Evolutionary conservation across 2,797 vertebrate genomes (phyloP).

Genomic region (Anomalospiza imberbis): DNA sequence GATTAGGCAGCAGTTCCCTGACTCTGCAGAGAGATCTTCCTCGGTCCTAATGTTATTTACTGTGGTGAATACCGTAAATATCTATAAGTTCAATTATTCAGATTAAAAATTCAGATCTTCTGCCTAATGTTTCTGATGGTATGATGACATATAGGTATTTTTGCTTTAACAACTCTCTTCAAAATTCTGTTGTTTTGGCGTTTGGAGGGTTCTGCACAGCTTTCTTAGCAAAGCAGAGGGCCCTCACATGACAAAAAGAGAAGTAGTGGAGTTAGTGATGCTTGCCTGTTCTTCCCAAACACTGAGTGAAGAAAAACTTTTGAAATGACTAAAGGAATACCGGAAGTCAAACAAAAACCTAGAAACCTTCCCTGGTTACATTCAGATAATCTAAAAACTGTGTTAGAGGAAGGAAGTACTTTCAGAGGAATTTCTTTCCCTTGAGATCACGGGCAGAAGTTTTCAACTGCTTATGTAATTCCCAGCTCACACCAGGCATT

Average conservation of each 20-base stretch:
- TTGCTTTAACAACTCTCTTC: not conserved
- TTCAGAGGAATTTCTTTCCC: not conserved
- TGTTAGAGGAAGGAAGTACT: not conserved
- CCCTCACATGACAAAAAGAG: not conserved
- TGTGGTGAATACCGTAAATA: not conserved
- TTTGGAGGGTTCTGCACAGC: not conserved
- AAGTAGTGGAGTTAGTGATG: not conserved
- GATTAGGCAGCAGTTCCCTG: not conserved
- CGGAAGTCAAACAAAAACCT: not conserved
- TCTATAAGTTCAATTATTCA: not conserved
- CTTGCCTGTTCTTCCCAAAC: not conserved
- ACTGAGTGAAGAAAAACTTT: not conserved
- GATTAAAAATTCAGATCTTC: not conserved
- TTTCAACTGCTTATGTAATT: not conserved
- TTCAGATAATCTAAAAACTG: not conserved
- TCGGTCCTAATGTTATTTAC: not conserved
- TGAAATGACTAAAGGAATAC: not conserved
- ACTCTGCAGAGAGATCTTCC: not conserved
- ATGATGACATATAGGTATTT: not conserved
- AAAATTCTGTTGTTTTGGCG: not conserved
- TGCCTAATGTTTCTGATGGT: not conserved
- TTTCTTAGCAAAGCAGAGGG: not conserved
- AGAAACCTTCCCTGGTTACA: not conserved
- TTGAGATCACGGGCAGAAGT: not conserved
- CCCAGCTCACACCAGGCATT: not conserved